Conservation (phyloP, 2,797 vertebrate species). For the Arnoldichthys spilopterus region DNA sequence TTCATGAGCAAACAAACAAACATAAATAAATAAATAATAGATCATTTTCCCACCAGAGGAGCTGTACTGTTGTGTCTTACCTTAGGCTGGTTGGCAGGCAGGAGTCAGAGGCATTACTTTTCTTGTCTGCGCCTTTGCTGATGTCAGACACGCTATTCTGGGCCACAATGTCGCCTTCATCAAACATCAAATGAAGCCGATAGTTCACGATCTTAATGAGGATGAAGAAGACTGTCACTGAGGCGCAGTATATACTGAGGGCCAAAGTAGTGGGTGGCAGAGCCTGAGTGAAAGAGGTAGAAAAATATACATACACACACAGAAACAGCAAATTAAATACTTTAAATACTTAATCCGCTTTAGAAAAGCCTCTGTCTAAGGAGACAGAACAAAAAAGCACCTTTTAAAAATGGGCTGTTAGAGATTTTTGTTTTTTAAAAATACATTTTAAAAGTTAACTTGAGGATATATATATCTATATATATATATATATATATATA, state of each 20-base stretch:
- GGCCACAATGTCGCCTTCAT: conserved; percentile 86
- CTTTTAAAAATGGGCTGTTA: no score
- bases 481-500: no score
- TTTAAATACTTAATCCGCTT: no score
- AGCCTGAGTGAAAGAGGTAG: conserved; percentile 75
- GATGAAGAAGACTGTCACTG: conserved; percentile 90
- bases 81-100: conserved; percentile 75
- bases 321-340: no score
- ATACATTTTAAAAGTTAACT: no score
- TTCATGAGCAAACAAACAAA: conserved; percentile 9
- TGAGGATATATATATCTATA: no score
- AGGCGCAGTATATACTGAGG: conserved; percentile 91
- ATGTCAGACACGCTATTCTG: conserved; percentile 79
- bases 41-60: not conserved
- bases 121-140: conserved; percentile 80
- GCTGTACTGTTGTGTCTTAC: conserved; percentile 67
- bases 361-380: no score
- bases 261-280: conserved; percentile 88
- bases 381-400: no score
- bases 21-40: no score
- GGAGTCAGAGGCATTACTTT: conserved; percentile 76
- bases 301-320: conserved; percentile 27
- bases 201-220: conserved; percentile 93
- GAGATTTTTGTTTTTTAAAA: no score
- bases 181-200: conserved; percentile 94